A percentile compares a stretch with the other conserved stretches of the same genome.
Evolutionary conservation across 2,113 vertebrate genomes (phyloP).

Genomic region (Zosterops japonicus): DNA sequence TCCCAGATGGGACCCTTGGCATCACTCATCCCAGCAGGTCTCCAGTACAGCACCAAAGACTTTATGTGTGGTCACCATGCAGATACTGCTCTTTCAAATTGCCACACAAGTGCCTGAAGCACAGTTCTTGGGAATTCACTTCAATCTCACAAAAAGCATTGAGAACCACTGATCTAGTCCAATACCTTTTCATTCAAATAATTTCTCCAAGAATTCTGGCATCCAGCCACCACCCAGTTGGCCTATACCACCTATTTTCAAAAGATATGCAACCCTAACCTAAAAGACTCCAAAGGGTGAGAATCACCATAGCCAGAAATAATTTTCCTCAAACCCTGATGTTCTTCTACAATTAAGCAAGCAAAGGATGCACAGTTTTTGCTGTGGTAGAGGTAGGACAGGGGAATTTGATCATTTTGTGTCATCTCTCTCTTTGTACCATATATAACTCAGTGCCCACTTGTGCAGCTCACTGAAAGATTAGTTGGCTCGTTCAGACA

Average conservation of each 20-base stretch:
- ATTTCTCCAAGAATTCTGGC: neutral
- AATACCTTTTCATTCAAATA: neutral
- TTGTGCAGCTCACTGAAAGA: neutral
- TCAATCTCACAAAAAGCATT: neutral
- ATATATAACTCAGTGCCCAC: neutral
- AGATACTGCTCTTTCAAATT: neutral
- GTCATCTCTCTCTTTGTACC: neutral
- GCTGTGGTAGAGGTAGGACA: neutral
- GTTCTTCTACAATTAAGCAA: neutral
- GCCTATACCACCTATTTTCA: neutral
- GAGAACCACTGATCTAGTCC: neutral
- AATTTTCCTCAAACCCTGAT: neutral
- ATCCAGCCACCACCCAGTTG: neutral
- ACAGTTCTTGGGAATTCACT: neutral
- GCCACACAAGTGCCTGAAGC: neutral
- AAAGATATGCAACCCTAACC: neutral
- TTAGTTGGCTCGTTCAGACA: slow-evolving; percentile 5
- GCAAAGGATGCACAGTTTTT: neutral
- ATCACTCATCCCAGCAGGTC: neutral
- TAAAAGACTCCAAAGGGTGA: neutral
- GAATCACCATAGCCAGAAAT: neutral
- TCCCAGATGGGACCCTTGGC: neutral
- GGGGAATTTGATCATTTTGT: neutral
- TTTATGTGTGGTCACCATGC: neutral
- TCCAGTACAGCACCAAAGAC: neutral